phyloP scores from a whole-genome alignment of 1,140 invertebrate genomes.

The Adelges cooleyi region DNA sequence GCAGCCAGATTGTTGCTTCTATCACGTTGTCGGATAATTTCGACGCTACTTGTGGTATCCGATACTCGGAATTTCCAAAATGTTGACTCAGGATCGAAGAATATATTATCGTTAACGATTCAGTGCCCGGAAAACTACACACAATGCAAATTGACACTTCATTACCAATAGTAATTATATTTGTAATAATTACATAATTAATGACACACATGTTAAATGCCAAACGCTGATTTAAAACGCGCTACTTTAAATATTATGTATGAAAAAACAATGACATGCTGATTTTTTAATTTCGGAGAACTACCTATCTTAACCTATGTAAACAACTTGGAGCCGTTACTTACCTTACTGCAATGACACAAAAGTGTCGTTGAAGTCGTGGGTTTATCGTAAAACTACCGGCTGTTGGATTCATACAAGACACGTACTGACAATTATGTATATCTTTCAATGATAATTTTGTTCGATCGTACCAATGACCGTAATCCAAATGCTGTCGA shows the following conservation, averaged over 20 bases:
- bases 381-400: constrained; percentile 95
- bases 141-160: too few species aligned
- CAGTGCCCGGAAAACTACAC: constrained; percentile 68
- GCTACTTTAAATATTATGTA: too few species aligned
- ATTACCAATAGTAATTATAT: too few species aligned
- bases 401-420: constrained; percentile 95
- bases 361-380: constrained; percentile 83
- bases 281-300: too few species aligned
- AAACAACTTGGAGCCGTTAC: too few species aligned
- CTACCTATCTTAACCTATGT: too few species aligned
- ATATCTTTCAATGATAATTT: constrained; percentile 90
- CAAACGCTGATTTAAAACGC: too few species aligned
- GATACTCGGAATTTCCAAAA: constrained; percentile 63
- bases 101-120: constrained; percentile 82
- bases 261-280: too few species aligned
- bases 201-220: too few species aligned
- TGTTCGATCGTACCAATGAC: constrained; percentile 87
- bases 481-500: constrained; percentile 87
- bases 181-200: too few species aligned
- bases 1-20: constrained; percentile 65
- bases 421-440: constrained; percentile 91
- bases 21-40: constrained; percentile 53
- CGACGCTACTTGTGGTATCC: constrained; percentile 52
- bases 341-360: constrained; percentile 70
- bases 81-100: constrained; percentile 77